Evolutionary conservation across 1,140 invertebrate genomes (phyloP), one percentile per base, ranked within the genome.

Genomic region (Danaus melanippus): DNA sequence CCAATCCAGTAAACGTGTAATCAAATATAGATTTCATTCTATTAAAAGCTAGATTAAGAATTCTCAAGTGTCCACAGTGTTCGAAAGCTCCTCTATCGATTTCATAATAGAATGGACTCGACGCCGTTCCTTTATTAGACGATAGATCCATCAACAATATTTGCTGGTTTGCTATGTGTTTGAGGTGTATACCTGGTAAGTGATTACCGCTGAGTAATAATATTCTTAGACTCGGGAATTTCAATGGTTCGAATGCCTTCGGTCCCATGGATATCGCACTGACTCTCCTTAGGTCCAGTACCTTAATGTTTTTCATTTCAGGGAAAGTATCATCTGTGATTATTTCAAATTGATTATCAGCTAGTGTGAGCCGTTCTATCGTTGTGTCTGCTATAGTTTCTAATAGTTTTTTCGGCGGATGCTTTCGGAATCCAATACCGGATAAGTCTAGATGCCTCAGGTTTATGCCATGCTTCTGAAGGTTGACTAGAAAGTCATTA

Each of bases 301-400:
- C 53, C 58, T 84, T 76, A 52, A 90, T 69, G 57, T 88, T 87
- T 0, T 72, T 69, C 89, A 90, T 90, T 12, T 40, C 54, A 1
- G 89, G 89, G 69, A 90, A 90, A 10, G 73, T 71, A 32, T 87
- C 70, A 40, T 83, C 71, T 9, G 59, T 56, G 12, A 90, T 77
- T 11, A 83, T 64, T 69, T 89, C 88, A 60, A 90, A 89, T 56
- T 89, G 87, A 66, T 90, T 90, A 50, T 82, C 76, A 3, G 87
- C 67, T 21, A 90, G 63, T 50, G 69, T 81, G n/a, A 90, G 65
- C 50, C 75, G 69, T 40, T 78, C 80, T 39, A 90, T 81, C 8
- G 85, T 87, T 0, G 87, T 82, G 8, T 84, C 74, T 4, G 87
- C 85, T 42, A 90, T 87, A 0, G 86, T 70, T 55, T 87, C 62